Base-by-base conservation (phyloP, 2,113 vertebrate species). In the Reinhardtius hippoglossoides region DNA sequence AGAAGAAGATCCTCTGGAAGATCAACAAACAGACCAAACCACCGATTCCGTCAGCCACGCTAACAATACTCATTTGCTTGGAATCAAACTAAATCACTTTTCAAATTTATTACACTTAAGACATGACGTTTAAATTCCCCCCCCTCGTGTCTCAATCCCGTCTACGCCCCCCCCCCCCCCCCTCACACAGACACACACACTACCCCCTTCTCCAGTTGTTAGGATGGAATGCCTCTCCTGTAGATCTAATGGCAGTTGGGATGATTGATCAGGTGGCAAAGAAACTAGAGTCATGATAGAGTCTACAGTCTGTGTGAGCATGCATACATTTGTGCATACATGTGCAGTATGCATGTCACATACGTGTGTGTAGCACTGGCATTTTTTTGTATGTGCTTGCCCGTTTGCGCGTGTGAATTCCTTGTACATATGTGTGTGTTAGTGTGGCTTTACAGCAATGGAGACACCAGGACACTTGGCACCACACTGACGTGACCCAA, bases 391-490 rank as follows among this genome's bases (percentile, higher is more conserved):
- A 46, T 88, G 76, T 69, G 71, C 18, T n/a, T 80, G 66, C 26
- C 76, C 85, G 64, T 81, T 74, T 66, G 46, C 18, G 10, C 0
- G 26, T 89, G 80, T 71, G 67, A 81, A 83, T 90, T 82, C 67
- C 78, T 79, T 74, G 80, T 71, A 42, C 50, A 56, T 67, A 73
- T 69, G 71, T 83, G 74, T 81, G 74, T 64, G 70, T 64, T 62
- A 65, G 75, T 81, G 42, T 82, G 84, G 71, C 76, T 86, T 85
- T 85, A 76, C 76, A 82, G 86, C 77, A 52, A 86, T 80, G 84
- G 74, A 88, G 87, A 89, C 85, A 82, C 84, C 83, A 66, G 66
- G 86, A 87, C 87, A 87, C 79, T 91, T 87, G 91, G 85, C 91
- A 90, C 86, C 84, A 80, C 82, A 87, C 61, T 86, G 85, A 89